Evolutionary conservation across 2,888 invertebrate genomes (phyloP).

Genomic region (Agonopterix subpropinquella): DNA sequence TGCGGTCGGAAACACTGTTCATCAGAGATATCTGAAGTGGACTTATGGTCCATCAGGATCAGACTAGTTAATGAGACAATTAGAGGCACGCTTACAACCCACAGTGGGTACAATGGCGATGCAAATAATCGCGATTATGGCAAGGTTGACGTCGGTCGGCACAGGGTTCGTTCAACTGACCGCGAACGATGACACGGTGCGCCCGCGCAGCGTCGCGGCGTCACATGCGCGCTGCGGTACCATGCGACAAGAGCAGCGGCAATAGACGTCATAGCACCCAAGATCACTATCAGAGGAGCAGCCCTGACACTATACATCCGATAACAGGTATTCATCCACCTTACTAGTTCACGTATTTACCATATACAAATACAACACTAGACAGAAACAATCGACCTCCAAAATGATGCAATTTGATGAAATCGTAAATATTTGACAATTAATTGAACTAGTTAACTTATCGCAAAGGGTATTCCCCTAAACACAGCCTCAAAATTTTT

Average conservation of each 20-base stretch:
- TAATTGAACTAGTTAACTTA: too few species aligned
- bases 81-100: constrained; percentile 47
- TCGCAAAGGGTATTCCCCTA: background rate
- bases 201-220: constrained; percentile 38
- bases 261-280: background rate
- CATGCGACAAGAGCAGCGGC: too few species aligned
- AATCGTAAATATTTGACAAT: too few species aligned
- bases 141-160: constrained; percentile 70
- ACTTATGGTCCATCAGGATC: constrained; percentile 19
- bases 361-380: too few species aligned
- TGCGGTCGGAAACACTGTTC: too few species aligned
- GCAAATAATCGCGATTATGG: constrained; percentile 74
- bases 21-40: background rate
- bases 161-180: constrained; percentile 74
- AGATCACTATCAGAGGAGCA: too few species aligned
- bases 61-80: constrained; percentile 36
- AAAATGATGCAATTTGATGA: too few species aligned
- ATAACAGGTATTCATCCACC: too few species aligned
- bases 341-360: too few species aligned
- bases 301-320: too few species aligned
- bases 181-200: constrained; percentile 72
- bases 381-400: too few species aligned
- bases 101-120: constrained; percentile 62
- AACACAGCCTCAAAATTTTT: constrained; percentile 1
- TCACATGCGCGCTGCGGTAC: background rate